Evolutionary conservation across 2,797 vertebrate genomes (phyloP).

Genomic region (Lutjanus argentimaculatus): DNA sequence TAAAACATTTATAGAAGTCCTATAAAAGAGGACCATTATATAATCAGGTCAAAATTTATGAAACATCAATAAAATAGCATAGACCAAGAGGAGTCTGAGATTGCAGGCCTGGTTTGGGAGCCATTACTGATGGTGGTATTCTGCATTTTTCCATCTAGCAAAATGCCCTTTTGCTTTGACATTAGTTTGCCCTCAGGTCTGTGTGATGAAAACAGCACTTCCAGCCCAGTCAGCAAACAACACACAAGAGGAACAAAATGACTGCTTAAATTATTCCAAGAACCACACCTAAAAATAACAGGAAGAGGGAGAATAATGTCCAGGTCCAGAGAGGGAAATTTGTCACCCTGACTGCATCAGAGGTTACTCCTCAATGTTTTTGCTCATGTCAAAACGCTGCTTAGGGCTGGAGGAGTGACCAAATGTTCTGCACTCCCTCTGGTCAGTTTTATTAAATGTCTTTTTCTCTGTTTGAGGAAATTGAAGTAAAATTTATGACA

Average conservation of each 20-base stretch:
- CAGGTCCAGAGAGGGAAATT: constrained; percentile 44
- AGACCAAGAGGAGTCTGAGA: neutral
- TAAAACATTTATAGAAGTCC: neutral
- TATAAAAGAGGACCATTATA: neutral
- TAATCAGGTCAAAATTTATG: neutral
- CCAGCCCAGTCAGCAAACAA: constrained; percentile 16
- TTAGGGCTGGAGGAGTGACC: constrained; percentile 15
- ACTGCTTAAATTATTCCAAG: constrained; percentile 55
- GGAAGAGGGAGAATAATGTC: constrained; percentile 68
- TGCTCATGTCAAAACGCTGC: constrained; percentile 37
- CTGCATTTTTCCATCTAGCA: neutral
- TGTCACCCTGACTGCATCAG: constrained; percentile 51
- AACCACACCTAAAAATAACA: constrained; percentile 59
- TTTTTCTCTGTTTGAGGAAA: constrained; percentile 19
- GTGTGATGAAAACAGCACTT: constrained; percentile 40
- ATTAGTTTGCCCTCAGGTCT: constrained; percentile 32
- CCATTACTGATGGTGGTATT: neutral
- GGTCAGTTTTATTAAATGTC: constrained; percentile 27
- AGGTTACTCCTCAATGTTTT: constrained; percentile 47
- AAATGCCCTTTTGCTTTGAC: constrained; percentile 42
- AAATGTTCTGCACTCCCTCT: constrained; percentile 21
- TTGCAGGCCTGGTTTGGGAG: neutral
- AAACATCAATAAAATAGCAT: neutral
- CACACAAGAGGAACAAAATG: constrained; percentile 45
- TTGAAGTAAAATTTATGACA: constrained; percentile 31